These are phyloP conservation scores for Macropis europaea DNA, from an alignment of 2,888 invertebrate species.

Conservation along the genomic window DNA sequence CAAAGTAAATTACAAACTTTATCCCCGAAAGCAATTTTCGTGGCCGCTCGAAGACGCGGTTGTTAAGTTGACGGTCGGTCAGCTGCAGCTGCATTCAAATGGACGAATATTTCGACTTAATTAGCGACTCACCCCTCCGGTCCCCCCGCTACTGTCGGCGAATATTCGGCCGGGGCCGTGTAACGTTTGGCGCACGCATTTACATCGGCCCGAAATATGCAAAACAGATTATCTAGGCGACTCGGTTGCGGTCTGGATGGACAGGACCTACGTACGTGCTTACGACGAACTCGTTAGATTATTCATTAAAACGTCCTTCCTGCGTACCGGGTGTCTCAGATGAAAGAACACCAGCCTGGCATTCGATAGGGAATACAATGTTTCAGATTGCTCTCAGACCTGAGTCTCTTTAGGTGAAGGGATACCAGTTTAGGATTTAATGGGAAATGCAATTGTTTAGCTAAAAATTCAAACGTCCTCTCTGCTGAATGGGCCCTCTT, in stretches of 20 bases:
- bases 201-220: conserved; percentile 73
- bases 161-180: conserved; percentile 54
- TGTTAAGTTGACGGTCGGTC: conserved; percentile 55
- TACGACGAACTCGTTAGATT: conserved; percentile 60
- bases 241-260: conserved; percentile 58
- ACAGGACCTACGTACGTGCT: conserved; percentile 46
- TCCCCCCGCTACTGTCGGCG: too few species aligned
- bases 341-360: too few species aligned
- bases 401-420: too few species aligned
- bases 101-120: conserved; percentile 65
- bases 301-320: conserved; percentile 65
- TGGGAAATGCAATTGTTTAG: too few species aligned
- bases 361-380: too few species aligned
- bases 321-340: too few species aligned
- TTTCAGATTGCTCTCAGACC: too few species aligned
- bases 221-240: conserved; percentile 73
- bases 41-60: conserved; percentile 5
- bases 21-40: conserved; percentile 18
- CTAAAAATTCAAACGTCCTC: too few species aligned
- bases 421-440: too few species aligned
- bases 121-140: conserved; percentile 56
- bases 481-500: too few species aligned
- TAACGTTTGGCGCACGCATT: conserved; percentile 69
- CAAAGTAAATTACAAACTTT: conserved; percentile 69
- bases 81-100: conserved; percentile 53